Evolutionary conservation across 2,113 vertebrate species (phyloP).

Genomic region (Nansenia antarctica): DNA sequence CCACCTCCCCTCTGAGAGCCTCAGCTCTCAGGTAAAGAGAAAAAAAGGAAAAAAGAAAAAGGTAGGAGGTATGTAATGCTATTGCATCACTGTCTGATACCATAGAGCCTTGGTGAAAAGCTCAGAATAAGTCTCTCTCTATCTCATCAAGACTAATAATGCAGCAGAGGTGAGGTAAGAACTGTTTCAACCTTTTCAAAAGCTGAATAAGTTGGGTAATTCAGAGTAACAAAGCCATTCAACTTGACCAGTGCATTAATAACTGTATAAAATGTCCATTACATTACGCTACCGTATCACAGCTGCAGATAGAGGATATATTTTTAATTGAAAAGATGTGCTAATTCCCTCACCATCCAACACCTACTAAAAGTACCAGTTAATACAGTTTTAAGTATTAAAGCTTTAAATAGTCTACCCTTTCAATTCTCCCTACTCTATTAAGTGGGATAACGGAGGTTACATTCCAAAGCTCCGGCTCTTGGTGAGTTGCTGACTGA

Average conservation of each 20-base stretch:
- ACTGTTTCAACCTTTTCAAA: conserved; percentile 24
- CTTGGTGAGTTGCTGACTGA: not conserved
- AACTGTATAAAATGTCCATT: too few relatives aligned
- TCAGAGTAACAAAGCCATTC: not conserved
- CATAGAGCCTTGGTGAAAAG: conserved; percentile 20
- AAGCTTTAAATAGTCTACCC: not conserved
- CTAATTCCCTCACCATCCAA: conserved; percentile 5
- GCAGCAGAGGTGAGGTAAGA: conserved; percentile 37
- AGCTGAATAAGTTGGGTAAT: not conserved
- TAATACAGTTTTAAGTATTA: not conserved
- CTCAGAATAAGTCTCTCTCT: conserved; percentile 14
- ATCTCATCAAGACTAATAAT: conserved; percentile 16
- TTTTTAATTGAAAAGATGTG: too few relatives aligned
- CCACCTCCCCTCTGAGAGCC: not conserved
- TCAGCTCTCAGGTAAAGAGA: conserved; percentile 1
- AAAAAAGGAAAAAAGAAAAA: not conserved
- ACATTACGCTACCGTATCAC: too few relatives aligned
- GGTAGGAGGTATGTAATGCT: not conserved
- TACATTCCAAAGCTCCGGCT: not conserved
- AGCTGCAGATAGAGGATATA: too few relatives aligned
- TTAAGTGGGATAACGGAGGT: not conserved
- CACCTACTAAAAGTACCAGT: not conserved
- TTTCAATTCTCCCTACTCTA: not conserved
- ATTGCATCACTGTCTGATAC: not conserved
- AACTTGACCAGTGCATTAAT: too few relatives aligned